Base-by-base conservation (phyloP, 2,113 vertebrate species). In the Brienomyrus brachyistius region DNA sequence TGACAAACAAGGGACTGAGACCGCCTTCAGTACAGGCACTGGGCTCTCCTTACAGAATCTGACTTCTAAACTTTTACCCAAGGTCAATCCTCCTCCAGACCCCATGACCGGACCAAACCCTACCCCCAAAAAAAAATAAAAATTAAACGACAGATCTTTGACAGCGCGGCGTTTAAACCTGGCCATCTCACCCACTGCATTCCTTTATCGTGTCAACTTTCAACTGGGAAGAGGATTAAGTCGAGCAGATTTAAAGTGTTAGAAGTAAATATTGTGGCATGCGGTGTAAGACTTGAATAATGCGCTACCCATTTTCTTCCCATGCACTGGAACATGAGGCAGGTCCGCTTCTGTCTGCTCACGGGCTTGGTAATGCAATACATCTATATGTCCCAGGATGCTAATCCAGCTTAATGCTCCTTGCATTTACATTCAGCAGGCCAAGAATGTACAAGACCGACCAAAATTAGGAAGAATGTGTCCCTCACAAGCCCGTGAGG, bases 1-100 rank as follows among this genome's bases (percentile, higher is more conserved):
- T 94, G 92, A 93, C 91, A 95, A 94, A 94, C 90, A 92, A 17
- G 40, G 9, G 5, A 5, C 21, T 23, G 40, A 13, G 17, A 6
- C 31, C 3, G 40, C 51, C 40, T n/a, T 45, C 8, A 45, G 62
- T 15, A 48, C n/a, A 23, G 54, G 54, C 51, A n/a, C 47, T 15
- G 77, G 21, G 31, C 31, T 43, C 19, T 19, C 10, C 6, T 54
- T 45, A 35, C 11, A 50, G 51, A 89, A 89, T 45, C 50, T 59
- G 77, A 51, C 66, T 77, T 54, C 35, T n/a, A 17, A 10, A 54
- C 9, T 9, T 43, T 45, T 88, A 56, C 17, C 52, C 40, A 66
- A 47, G 56, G 35, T 88, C 54, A 59, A 13, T 21, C 9, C 31
- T 19, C 21, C 23, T 11, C 35, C 62, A 43, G 13, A 43, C 21